Evolutionary conservation across 1,140 invertebrate species (phyloP), one percentile per base, ranked within the genome.

Genomic region (Portunus trituberculatus): DNA sequence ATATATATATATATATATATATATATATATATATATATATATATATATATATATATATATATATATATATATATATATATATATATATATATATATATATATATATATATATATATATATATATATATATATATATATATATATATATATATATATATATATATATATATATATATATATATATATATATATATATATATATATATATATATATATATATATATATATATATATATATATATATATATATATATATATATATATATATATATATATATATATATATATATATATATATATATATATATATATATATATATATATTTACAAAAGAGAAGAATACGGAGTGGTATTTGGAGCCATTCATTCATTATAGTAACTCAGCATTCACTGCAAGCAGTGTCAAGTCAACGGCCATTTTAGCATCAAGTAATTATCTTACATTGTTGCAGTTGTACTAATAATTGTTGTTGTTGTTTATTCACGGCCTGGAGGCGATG

Each of bases 281-380:
- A 28, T 93, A 52, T 93, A 48, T 93, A 52, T 93, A 52, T 86
- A 48, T 93, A 52, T 93, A 88, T 87, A 25, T 87, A 94, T 94
- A 52, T 94, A 59, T 94, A 94, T 87, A 88, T 87, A 94, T 88
- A 87, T 94, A 89, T 94, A 94, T 94, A 90, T 94, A 94, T 94
- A 31, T 89, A 82, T 94, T 82, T 94, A 90, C 76, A 90, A 90
- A 59, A 59, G 28, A 2, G 52, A 28, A 67, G 76, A 31, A 39
- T 8, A 48, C 32, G 39, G 28, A 84, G 20, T 88, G 52, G 3
- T 59, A 20, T 59, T 10, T 59, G 52, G 52, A 59, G 8, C 12
- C 52, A 59, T 59, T 59, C 52, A 59, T 12, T 59, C 52, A 59
- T 59, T 39, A 59, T 59, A 59, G 52, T 59, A 59, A 59, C 52